These are phyloP conservation scores for Terrapene triunguis DNA, from an alignment of 2,113 vertebrate genomes.

Conservation along the genomic window DNA sequence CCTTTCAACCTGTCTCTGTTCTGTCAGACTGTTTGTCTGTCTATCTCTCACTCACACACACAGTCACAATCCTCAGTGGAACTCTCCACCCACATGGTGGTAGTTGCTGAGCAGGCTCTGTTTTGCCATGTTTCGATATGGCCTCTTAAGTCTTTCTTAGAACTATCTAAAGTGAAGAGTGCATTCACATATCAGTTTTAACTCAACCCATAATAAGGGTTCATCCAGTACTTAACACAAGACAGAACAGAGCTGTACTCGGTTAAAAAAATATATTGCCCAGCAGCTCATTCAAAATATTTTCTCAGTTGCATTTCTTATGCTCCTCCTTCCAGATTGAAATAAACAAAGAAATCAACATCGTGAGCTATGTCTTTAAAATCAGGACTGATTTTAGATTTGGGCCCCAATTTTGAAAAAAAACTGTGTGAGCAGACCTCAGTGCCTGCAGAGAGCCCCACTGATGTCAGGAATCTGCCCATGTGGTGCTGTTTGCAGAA, in stretches of 20 bases:
- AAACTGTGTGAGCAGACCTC: not conserved
- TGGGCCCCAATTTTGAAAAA: not conserved
- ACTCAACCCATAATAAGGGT: not conserved
- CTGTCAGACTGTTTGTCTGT: not conserved
- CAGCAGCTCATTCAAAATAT: not conserved
- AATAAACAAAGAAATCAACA: not conserved
- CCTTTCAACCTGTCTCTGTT: not conserved
- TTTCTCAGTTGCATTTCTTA: not conserved
- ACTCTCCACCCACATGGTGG: not conserved
- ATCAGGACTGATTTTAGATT: not conserved
- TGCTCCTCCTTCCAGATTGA: not conserved
- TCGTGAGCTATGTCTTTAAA: not conserved
- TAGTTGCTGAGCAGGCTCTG: not conserved
- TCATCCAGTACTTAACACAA: not conserved
- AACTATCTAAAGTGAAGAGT: not conserved
- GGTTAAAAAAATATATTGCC: not conserved
- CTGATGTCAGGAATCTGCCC: not conserved
- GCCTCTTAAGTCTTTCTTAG: not conserved
- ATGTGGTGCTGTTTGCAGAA: not conserved
- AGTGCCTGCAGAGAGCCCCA: not conserved
- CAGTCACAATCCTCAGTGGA: not conserved
- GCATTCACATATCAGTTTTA: not conserved
- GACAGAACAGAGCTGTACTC: not conserved
- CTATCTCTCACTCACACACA: not conserved
- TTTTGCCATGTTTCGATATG: not conserved